A percentile compares a stretch with the other conserved stretches of the same genome.
Conservation (phyloP, 2,113 vertebrate genomes). For the Corythaeola cristata region DNA sequence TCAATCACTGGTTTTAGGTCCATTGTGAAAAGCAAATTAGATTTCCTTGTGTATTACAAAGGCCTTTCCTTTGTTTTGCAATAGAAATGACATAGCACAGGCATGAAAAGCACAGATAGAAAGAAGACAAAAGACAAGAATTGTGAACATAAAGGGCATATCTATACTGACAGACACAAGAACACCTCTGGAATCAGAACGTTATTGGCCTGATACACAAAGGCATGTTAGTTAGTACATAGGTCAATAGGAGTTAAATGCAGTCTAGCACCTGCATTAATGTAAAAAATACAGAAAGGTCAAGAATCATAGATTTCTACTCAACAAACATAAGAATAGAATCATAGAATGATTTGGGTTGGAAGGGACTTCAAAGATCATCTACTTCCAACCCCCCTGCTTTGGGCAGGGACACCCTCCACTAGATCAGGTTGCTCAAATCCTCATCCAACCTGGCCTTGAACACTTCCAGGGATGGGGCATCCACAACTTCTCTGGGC, state of each 20-base stretch:
- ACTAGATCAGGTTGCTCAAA: too few species aligned
- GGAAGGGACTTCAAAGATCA: too few species aligned
- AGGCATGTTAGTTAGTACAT: neutral
- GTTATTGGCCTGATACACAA: neutral
- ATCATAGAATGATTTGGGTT: too few species aligned
- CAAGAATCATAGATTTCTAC: neutral
- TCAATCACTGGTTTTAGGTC: constrained; percentile 38
- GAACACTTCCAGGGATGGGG: too few species aligned
- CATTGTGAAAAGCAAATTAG: constrained; percentile 55
- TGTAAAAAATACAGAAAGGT: neutral
- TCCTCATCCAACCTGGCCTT: too few species aligned
- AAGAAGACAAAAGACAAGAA: neutral
- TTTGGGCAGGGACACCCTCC: too few species aligned
- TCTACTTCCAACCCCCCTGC: too few species aligned
- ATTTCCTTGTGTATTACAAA: constrained; percentile 28
- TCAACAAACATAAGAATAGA: neutral
- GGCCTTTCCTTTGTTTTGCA: constrained; percentile 39
- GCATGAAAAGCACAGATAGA: neutral
- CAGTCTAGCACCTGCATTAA: neutral
- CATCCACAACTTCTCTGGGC: too few species aligned
- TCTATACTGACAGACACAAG: neutral
- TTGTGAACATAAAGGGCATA: neutral
- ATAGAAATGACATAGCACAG: constrained; percentile 19
- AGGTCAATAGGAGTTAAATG: neutral
- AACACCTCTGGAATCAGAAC: neutral